Base-by-base conservation (phyloP, 2,797 vertebrate genomes). In the Leptatherina wallacei region DNA sequence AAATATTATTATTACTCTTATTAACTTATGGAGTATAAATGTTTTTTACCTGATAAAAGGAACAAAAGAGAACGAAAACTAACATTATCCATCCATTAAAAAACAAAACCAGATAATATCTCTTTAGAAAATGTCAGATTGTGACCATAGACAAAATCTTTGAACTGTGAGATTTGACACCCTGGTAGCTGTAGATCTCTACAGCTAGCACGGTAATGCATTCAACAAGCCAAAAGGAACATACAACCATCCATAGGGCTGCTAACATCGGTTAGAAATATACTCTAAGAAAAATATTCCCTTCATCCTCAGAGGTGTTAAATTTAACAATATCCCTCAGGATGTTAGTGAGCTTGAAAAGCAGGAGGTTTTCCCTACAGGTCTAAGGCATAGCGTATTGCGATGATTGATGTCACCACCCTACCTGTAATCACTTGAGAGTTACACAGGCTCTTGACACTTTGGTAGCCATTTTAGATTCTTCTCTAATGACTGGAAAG, bases 381-480 rank as follows among this genome's bases (percentile, higher is more conserved):
- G 73, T 58, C 70, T 64, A 82, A 83, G 80, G 70, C 68, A 73
- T 81, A 2, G 62, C 69, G 64, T 80, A 73, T 66, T 49, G 55
- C 69, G 58, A 88, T 88, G 91, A 92, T 85, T 79, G 87, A 92
- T 90, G 87, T 85, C 77, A 83, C 55, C 80, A 69, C 63, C 77
- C 55, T 69, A 75, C 74, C 75, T 69, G 91, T 91, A 91, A 93
- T 93, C 89, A 88, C 80, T 80, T 82, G 80, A 84, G 84, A 89
- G 77, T 60, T 75, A 78, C 69, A 54, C 57, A 66, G 83, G 77
- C 82, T 81, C 70, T 61, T 86, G 82, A 86, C 84, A 85, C 82
- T 78, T 74, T 82, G 83, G 85, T 75, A 89, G 87, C 84, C 89
- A 90, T 90, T 89, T 92, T 90, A 80, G 80, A 90, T 92, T 88